Percentiles rank a stretch among this genome's conserved stretches.
Evolutionary conservation across 2,113 vertebrate genomes (phyloP).

Genomic region (Phaethornis superciliosus): DNA sequence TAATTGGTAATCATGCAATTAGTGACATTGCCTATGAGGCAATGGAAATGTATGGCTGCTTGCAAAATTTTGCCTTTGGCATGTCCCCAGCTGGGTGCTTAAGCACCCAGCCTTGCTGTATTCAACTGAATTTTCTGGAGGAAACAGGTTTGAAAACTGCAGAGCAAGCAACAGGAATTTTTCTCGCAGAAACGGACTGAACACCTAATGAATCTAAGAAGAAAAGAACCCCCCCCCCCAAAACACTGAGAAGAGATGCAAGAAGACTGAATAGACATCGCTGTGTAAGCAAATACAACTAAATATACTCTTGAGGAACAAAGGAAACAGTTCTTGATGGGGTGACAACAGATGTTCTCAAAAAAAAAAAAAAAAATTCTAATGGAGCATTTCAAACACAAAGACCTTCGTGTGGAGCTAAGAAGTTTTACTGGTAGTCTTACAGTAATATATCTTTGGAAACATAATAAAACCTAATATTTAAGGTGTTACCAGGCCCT

Average conservation of each 20-base stretch:
- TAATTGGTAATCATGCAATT: not conserved
- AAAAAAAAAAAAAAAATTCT: conserved; percentile 40
- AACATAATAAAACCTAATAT: conserved; percentile 32
- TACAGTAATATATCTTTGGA: conserved; percentile 46
- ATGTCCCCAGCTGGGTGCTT: not conserved
- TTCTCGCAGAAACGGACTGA: not conserved
- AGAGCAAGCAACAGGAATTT: not conserved
- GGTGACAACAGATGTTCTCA: conserved; percentile 69
- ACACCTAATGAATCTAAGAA: conserved; percentile 65
- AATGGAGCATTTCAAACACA: conserved; percentile 59
- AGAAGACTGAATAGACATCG: conserved; percentile 22
- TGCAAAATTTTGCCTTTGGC: not conserved
- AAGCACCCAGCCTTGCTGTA: not conserved
- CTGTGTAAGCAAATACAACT: conserved; percentile 37
- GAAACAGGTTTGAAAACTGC: conserved; percentile 12
- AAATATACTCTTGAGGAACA: conserved; percentile 63
- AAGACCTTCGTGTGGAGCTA: conserved; percentile 66
- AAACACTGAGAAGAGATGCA: not conserved
- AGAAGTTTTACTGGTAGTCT: conserved; percentile 41
- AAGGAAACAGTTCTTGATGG: conserved; percentile 63
- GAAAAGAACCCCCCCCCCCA: not conserved
- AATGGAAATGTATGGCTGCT: not conserved
- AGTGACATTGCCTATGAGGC: not conserved
- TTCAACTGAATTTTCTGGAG: not conserved
- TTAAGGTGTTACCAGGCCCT: conserved; percentile 55